These are phyloP conservation scores for Spinus olivaceus DNA, from an alignment of 2,797 vertebrate species.

Conservation along the genomic window DNA sequence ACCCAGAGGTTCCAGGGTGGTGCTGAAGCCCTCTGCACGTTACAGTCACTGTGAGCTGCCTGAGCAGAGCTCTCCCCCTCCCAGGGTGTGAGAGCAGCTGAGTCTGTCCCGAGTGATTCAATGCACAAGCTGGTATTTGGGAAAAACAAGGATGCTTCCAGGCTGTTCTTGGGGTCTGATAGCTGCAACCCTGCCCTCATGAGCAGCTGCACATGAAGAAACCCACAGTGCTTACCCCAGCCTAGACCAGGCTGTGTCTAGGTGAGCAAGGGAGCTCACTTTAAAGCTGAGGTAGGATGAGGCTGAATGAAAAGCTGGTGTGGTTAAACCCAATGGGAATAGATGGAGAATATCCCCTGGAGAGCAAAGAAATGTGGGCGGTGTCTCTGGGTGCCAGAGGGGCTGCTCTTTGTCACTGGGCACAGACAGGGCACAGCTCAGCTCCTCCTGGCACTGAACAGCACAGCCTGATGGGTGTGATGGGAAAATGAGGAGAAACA, in stretches of 20 bases:
- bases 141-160: not conserved
- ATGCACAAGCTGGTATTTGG: not conserved
- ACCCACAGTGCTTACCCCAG: accelerated
- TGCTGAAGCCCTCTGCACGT: not conserved
- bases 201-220: not conserved
- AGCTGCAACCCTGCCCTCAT: not conserved
- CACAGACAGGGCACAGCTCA: not conserved
- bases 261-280: not conserved
- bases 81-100: not conserved
- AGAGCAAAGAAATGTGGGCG: not conserved
- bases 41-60: not conserved
- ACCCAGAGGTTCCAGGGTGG: not conserved
- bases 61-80: not conserved
- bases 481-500: not conserved
- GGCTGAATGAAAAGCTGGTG: not conserved
- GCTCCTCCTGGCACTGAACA: not conserved
- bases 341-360: not conserved
- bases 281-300: not conserved
- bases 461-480: not conserved
- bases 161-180: not conserved
- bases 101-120: not conserved
- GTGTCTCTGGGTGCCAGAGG: not conserved
- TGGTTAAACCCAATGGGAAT: not conserved
- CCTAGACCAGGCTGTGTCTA: not conserved
- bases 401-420: not conserved